Conservation (phyloP, 2,113 vertebrate species). For the Zootoca vivipara region DNA sequence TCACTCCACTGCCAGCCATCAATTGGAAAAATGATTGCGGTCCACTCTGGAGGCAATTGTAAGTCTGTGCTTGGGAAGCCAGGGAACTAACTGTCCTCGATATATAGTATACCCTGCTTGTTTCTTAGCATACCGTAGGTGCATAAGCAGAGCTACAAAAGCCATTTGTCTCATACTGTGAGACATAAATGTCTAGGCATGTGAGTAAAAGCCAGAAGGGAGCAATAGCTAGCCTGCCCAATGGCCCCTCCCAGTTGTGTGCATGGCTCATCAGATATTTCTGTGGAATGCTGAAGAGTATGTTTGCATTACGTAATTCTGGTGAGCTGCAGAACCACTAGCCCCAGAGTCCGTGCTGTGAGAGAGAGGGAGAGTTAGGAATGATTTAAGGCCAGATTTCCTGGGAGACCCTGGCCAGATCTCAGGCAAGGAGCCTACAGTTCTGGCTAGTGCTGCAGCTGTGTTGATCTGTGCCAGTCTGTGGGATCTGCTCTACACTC, state of each 20-base stretch:
- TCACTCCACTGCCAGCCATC: background rate
- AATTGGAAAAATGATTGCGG: background rate
- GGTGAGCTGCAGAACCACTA: background rate
- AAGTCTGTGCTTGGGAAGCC: background rate
- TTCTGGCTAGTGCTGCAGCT: background rate
- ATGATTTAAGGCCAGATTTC: background rate
- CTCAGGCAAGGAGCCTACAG: background rate
- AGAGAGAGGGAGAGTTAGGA: background rate
- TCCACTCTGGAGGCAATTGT: background rate
- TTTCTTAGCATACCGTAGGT: background rate
- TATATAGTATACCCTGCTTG: background rate
- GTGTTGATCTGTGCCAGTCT: background rate
- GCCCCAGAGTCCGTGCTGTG: background rate
- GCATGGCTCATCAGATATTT: background rate
- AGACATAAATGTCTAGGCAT: background rate
- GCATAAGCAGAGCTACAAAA: background rate
- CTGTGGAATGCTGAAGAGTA: background rate
- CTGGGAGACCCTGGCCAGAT: background rate
- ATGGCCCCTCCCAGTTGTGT: background rate
- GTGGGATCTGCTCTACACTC: background rate
- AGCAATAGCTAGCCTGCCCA: background rate
- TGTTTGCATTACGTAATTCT: constrained; percentile 1
- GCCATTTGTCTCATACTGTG: background rate
- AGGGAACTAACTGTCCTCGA: background rate
- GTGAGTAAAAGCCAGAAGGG: background rate